phyloP scores from a whole-genome alignment of 2,888 invertebrate species.

The Yponomeuta sedellus region DNA sequence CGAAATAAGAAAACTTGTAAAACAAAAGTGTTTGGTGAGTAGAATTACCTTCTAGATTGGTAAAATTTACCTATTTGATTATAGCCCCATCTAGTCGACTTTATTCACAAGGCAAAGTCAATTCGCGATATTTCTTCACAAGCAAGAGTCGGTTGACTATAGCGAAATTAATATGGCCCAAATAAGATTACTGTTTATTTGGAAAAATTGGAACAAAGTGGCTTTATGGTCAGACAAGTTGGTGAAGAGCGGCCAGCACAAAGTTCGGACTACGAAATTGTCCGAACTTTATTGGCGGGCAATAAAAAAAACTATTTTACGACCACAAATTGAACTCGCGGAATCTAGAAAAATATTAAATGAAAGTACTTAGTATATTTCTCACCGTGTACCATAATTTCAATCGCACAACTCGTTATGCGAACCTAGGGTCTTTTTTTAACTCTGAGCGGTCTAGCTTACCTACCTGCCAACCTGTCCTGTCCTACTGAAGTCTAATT shows the following conservation, averaged over 20 bases:
- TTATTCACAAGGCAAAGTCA: too few relatives aligned
- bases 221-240: neutral
- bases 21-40: too few relatives aligned
- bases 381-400: neutral
- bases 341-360: neutral
- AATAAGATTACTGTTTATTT: too few relatives aligned
- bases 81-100: too few relatives aligned
- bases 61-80: too few relatives aligned
- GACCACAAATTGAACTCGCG: neutral
- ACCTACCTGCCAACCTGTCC: constrained; percentile 46
- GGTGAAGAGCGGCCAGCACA: neutral
- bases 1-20: too few relatives aligned
- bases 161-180: too few relatives aligned
- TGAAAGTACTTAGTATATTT: neutral
- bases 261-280: neutral
- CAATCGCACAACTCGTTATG: constrained; percentile 1
- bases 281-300: neutral
- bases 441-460: constrained; percentile 30
- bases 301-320: neutral
- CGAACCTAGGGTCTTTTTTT: constrained; percentile 34
- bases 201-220: neutral
- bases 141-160: too few relatives aligned
- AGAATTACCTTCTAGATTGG: too few relatives aligned
- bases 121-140: too few relatives aligned
- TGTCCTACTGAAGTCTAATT: constrained; percentile 33